A percentile compares a stretch with the other conserved stretches of the same genome.
phyloP scores from a whole-genome alignment of 1,140 invertebrate genomes.

The Harlomillsia oculata region DNA sequence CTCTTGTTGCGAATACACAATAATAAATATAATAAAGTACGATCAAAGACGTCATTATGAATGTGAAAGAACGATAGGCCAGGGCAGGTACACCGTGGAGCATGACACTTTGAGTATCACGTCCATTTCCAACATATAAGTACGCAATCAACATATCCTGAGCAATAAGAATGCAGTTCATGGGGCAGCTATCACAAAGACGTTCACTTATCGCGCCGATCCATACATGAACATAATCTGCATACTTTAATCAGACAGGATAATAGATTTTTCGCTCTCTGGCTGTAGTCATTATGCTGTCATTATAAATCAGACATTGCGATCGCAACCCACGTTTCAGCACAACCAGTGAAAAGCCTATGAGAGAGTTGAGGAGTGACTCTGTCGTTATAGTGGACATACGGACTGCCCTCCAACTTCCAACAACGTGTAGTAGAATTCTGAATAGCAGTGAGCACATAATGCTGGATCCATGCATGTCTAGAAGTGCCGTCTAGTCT shows the following conservation, averaged over 20 bases:
- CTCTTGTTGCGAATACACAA: background rate
- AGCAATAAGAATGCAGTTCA: background rate
- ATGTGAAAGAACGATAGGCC: background rate
- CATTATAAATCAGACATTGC: constrained; percentile 35
- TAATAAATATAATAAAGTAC: background rate
- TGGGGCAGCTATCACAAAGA: background rate
- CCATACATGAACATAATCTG: constrained; percentile 12
- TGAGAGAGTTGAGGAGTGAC: no score
- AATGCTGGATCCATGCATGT: no score
- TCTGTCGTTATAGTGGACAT: no score
- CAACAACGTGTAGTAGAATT: no score
- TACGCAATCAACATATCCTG: background rate
- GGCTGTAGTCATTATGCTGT: constrained; percentile 33
- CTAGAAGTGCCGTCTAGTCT: no score
- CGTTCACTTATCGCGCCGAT: constrained; percentile 8
- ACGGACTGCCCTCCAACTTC: no score
- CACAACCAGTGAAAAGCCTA: no score
- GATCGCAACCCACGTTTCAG: constrained; percentile 24
- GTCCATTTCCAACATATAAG: background rate
- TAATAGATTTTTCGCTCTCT: constrained; percentile 35
- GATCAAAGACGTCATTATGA: no score
- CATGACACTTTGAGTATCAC: background rate
- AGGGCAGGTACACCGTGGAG: background rate
- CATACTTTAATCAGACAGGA: constrained; percentile 28
- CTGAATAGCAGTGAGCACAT: no score